A percentile compares a stretch with the other conserved stretches of the same genome.
Evolutionary conservation across 2,888 invertebrate genomes (phyloP).

Genomic region (Sesamia inferens): DNA sequence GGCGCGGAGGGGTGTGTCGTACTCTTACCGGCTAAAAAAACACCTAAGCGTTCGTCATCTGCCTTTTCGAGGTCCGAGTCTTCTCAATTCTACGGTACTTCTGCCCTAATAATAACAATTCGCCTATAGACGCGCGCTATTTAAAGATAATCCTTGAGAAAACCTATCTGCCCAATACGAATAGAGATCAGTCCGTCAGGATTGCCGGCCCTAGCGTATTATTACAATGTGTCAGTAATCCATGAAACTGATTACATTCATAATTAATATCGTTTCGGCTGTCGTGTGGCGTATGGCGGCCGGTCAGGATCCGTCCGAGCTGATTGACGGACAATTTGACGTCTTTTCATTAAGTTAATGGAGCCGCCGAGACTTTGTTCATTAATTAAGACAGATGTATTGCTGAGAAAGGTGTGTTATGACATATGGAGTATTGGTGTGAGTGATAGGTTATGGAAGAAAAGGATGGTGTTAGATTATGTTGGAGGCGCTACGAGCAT

Average conservation of each 20-base stretch:
- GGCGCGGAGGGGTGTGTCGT: too few relatives aligned
- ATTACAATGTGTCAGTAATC: constrained; percentile 55
- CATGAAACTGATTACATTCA: constrained; percentile 56
- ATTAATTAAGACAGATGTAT: constrained; percentile 76
- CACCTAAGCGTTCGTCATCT: too few relatives aligned
- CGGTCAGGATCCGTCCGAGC: constrained; percentile 62
- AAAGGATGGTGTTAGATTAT: neutral
- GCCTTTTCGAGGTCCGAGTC: too few relatives aligned
- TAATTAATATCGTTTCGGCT: constrained; percentile 65
- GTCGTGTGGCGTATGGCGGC: constrained; percentile 54
- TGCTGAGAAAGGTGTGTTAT: constrained; percentile 54
- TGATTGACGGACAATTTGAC: constrained; percentile 77
- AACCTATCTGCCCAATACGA: constrained; percentile 7
- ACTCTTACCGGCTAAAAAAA: too few relatives aligned
- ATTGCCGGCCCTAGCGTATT: constrained; percentile 36
- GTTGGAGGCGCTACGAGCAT: neutral
- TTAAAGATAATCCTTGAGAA: neutral
- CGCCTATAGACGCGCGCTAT: too few relatives aligned
- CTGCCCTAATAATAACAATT: too few relatives aligned
- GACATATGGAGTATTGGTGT: constrained; percentile 24
- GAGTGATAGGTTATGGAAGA: constrained; percentile 13
- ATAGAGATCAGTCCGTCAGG: constrained; percentile 32
- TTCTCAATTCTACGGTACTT: too few relatives aligned
- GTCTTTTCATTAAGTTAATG: constrained; percentile 76
- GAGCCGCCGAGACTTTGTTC: constrained; percentile 66